These are phyloP conservation scores for Acholoe squamosa DNA, from an alignment of 2,888 invertebrate species.

Conservation along the genomic window DNA sequence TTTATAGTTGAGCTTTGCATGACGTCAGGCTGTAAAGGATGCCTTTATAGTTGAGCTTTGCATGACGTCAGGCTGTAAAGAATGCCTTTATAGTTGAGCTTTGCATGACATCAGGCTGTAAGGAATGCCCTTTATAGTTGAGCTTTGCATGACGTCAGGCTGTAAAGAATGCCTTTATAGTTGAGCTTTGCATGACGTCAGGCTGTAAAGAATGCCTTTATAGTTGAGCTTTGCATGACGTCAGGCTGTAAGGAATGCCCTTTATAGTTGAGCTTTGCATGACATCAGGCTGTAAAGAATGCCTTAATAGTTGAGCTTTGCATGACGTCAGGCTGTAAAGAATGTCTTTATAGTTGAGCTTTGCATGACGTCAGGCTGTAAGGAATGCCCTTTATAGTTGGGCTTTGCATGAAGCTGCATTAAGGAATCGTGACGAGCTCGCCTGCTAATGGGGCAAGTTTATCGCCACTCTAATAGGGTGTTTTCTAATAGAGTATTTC, in stretches of 20 bases:
- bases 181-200: constrained; percentile 7
- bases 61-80: not conserved
- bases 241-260: not conserved
- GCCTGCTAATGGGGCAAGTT: not conserved
- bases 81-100: not conserved
- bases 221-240: constrained; percentile 28
- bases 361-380: constrained; percentile 8
- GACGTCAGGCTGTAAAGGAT: not conserved
- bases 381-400: not conserved
- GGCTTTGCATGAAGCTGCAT: not conserved
- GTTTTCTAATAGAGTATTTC: too few species aligned
- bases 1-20: constrained; percentile 26
- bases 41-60: not conserved
- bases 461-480: not conserved
- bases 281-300: not conserved
- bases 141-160: constrained; percentile 25
- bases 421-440: not conserved
- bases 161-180: not conserved
- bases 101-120: not conserved
- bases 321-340: not conserved
- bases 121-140: not conserved
- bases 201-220: not conserved
- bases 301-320: not conserved
- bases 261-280: constrained; percentile 26
- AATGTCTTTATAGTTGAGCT: not conserved